These are phyloP conservation scores for Casuarius casuarius DNA, from an alignment of 2,113 vertebrate species.

Conservation along the genomic window DNA sequence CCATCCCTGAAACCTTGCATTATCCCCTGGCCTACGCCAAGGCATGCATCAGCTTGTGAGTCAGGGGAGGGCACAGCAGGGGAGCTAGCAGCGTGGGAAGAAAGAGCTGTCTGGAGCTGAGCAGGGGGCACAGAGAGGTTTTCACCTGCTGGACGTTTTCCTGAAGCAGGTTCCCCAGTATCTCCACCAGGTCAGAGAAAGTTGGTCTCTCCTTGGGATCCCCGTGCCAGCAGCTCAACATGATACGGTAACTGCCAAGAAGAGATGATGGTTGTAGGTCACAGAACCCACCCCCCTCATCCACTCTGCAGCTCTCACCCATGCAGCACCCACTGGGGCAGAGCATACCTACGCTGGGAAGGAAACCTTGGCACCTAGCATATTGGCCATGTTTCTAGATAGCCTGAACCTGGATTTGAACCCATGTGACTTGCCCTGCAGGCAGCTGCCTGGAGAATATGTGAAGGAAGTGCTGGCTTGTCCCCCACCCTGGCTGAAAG, in stretches of 20 bases:
- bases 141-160: slow-evolving; percentile 88
- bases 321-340: background rate
- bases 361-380: background rate
- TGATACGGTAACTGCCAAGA: slow-evolving; percentile 89
- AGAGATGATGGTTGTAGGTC: background rate
- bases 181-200: slow-evolving; percentile 91
- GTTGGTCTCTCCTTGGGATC: slow-evolving; percentile 92
- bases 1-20: background rate
- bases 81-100: background rate
- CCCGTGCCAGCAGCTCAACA: slow-evolving; percentile 96
- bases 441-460: background rate
- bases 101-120: background rate
- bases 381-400: background rate
- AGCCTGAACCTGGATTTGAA: background rate
- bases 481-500: background rate
- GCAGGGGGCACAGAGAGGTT: background rate
- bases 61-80: background rate
- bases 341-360: background rate
- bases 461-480: background rate
- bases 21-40: background rate
- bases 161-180: slow-evolving; percentile 93
- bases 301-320: background rate
- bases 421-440: background rate
- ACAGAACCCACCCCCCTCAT: background rate
- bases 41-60: background rate